Percentiles rank a stretch among this genome's conserved stretches.
Evolutionary conservation across 2,113 vertebrate genomes (phyloP).

Genomic region (Cettia cetti): DNA sequence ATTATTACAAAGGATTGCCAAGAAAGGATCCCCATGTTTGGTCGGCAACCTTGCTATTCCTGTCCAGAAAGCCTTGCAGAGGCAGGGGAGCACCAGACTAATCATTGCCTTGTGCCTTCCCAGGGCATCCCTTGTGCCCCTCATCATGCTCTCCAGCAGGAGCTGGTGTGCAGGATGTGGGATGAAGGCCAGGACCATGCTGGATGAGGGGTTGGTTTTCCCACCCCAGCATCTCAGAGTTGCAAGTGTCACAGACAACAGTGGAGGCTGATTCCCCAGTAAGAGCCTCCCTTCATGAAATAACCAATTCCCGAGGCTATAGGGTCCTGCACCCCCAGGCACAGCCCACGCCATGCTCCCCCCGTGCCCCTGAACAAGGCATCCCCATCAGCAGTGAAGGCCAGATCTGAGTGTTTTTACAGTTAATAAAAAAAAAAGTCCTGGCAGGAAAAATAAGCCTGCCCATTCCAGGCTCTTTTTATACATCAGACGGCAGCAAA

Average conservation of each 20-base stretch:
- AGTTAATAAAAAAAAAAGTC: conserved; percentile 44
- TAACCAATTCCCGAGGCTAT: rapidly evolving
- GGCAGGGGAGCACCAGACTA: background rate
- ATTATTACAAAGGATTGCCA: background rate
- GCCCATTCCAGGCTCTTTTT: conserved; percentile 53
- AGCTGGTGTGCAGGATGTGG: background rate
- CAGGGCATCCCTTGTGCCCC: background rate
- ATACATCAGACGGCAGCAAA: conserved; percentile 60
- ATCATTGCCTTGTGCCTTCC: background rate
- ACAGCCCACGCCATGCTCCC: rapidly evolving
- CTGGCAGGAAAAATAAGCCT: conserved; percentile 59
- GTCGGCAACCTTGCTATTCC: background rate
- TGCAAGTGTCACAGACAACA: background rate
- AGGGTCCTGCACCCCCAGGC: background rate
- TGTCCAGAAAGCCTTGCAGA: background rate
- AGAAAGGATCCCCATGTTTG: background rate
- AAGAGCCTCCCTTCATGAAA: background rate
- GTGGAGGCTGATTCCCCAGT: background rate
- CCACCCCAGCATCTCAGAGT: background rate
- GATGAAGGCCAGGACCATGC: background rate
- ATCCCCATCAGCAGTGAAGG: background rate
- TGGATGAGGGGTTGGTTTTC: rapidly evolving
- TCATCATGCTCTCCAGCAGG: background rate
- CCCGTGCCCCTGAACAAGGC: background rate
- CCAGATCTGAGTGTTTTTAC: conserved; percentile 58